Base-by-base conservation (phyloP, 2,888 invertebrate genomes). In the Spodoptera exigua region DNA sequence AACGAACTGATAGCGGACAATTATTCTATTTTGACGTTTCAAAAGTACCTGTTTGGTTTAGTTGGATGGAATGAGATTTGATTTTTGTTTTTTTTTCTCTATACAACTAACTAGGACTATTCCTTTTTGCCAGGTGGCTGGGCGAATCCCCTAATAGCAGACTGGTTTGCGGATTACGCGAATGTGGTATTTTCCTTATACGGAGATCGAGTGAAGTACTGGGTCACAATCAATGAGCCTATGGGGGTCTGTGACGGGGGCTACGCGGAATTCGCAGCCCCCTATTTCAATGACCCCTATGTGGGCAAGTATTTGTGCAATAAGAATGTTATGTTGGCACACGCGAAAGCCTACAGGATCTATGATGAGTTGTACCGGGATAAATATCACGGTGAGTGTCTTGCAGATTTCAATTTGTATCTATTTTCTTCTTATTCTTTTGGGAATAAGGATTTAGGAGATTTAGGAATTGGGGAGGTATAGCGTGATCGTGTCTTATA, bases 161-260 rank as follows among this genome's bases (percentile, higher is more conserved):
- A 95, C 11, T 90, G 95, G 80, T 96, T 95, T 73, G 91, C 85
- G 44, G 95, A 96, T 70, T 96, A 95, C 74, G 95, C 96, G 0
- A 88, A 91, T 17, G 72, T 96, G 1, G 82, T 94, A 2, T 95
- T 93, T 75, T 87, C 90, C 7, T 88, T 95, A 64, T 95, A 92
- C 63, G 96, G 95, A 0, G 94, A 95, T 69, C 92, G 95, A 43
- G 95, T 96, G 2, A 95, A 93, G 80, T 85, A 92, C 44, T 97
- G 97, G 96, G 93, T 96, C 0, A 97, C 97, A 0, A 90, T 97
- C 36, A 97, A 97, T 81, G 97, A 97, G 74, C 96, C 96, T 0
- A 79, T 83, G 0, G 44, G 56, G 0, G 13, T 74, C 0, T 83
- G 82, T 17, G 80, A 80, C 0, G 13, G 16, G 0, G 54, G 52